Conservation (phyloP, 2,888 invertebrate genomes). For the Melanotus villosus region DNA sequence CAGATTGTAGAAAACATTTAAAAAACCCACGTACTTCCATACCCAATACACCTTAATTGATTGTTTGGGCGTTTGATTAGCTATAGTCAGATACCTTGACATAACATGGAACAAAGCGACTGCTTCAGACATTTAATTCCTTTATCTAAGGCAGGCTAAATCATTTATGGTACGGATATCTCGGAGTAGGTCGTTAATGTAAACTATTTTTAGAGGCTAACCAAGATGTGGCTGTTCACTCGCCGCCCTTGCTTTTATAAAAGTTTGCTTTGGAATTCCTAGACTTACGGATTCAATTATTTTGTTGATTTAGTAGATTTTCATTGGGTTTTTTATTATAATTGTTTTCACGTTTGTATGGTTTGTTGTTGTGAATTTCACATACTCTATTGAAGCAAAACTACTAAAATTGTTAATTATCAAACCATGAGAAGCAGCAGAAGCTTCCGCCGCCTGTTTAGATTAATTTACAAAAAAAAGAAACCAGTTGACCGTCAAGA, state of each 20-base stretch:
- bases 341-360: too few species aligned
- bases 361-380: too few species aligned
- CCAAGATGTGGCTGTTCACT: conserved; percentile 18
- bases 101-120: conserved; percentile 14
- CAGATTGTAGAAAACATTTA: too few species aligned
- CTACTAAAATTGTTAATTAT: too few species aligned
- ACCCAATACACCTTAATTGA: conserved; percentile 12
- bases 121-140: neutral
- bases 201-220: conserved; percentile 36
- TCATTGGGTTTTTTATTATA: too few species aligned
- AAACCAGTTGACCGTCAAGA: conserved; percentile 4
- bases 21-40: neutral
- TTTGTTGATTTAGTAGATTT: too few species aligned
- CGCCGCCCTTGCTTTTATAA: conserved; percentile 23
- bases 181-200: conserved; percentile 42
- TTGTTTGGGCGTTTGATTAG: conserved; percentile 24
- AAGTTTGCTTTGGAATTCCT: too few species aligned
- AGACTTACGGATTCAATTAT: too few species aligned
- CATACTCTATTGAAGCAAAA: too few species aligned
- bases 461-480: neutral
- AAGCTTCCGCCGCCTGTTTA: neutral
- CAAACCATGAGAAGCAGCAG: too few species aligned
- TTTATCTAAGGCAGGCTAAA: conserved; percentile 15
- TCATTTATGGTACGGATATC: conserved; percentile 26
- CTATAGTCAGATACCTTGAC: conserved; percentile 13